Percentiles rank a stretch among this genome's conserved stretches.
These are phyloP conservation scores for Morinoia aosen DNA, from an alignment of 2,888 invertebrate genomes.

Conservation along the genomic window DNA sequence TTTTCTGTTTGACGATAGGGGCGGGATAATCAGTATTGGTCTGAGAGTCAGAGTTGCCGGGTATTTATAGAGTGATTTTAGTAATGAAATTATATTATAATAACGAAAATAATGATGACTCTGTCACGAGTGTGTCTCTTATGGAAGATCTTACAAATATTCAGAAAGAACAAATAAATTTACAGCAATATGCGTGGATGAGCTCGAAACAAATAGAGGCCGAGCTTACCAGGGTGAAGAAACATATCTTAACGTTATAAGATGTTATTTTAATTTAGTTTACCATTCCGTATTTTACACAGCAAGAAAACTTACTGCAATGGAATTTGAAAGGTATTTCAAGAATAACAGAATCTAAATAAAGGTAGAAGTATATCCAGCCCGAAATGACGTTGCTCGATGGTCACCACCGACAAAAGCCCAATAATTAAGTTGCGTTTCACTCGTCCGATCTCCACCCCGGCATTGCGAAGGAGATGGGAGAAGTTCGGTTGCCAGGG, in stretches of 20 bases:
- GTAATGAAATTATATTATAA: too few species aligned
- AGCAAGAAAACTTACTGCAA: neutral
- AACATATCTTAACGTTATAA: neutral
- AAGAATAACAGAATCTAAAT: neutral
- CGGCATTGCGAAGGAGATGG: neutral
- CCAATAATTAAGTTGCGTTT: neutral
- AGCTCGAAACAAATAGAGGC: neutral
- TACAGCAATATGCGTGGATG: neutral
- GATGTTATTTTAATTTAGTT: neutral
- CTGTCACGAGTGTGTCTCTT: too few species aligned
- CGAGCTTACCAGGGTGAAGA: neutral
- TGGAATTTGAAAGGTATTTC: neutral
- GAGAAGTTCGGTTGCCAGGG: neutral
- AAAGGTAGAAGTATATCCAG: neutral
- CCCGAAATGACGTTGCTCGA: neutral
- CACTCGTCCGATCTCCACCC: neutral
- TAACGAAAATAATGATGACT: too few species aligned
- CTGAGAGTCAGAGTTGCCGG: too few species aligned
- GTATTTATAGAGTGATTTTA: too few species aligned
- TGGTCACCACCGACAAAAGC: neutral
- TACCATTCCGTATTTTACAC: neutral
- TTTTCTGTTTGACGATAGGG: too few species aligned
- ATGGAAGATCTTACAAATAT: neutral
- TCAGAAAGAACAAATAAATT: neutral
- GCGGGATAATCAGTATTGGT: too few species aligned